A percentile compares a stretch with the other conserved stretches of the same genome.
Conservation (phyloP, 2,797 vertebrate species). For the Scyliorhinus canicula region DNA sequence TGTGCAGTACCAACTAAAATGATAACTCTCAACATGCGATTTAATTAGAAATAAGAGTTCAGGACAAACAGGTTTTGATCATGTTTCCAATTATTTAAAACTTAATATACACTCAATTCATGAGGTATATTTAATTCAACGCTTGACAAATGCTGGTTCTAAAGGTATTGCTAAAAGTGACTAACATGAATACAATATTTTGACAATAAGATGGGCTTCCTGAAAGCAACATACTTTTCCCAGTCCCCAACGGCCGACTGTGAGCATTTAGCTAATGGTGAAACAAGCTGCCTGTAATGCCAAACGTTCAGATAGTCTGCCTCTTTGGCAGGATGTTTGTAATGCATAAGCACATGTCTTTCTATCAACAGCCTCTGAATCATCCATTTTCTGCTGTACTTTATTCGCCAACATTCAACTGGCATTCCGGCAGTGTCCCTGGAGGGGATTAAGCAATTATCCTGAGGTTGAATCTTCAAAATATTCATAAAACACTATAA, state of each 20-base stretch:
- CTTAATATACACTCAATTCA: neutral
- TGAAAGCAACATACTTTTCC: slow-evolving; percentile 16
- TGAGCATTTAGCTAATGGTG: slow-evolving; percentile 23
- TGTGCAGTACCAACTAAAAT: neutral
- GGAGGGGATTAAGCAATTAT: slow-evolving; percentile 32
- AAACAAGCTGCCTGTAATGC: slow-evolving; percentile 22
- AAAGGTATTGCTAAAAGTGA: neutral
- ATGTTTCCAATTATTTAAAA: neutral
- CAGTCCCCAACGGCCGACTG: neutral
- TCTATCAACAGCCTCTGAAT: slow-evolving; percentile 35
- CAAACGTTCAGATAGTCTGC: slow-evolving; percentile 28
- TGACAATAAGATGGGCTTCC: slow-evolving; percentile 32
- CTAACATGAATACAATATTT: slow-evolving; percentile 26
- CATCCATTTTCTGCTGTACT: slow-evolving; percentile 30
- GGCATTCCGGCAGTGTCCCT: slow-evolving; percentile 6
- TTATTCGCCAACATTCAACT: slow-evolving; percentile 27
- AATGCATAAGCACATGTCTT: slow-evolving; percentile 31
- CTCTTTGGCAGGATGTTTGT: neutral
- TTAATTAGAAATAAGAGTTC: neutral
- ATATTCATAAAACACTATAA: slow-evolving; percentile 9
- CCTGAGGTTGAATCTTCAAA: slow-evolving; percentile 30
- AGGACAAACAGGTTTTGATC: neutral
- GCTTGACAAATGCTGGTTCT: slow-evolving; percentile 1
- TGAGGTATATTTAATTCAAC: neutral
- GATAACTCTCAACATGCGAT: neutral